Evolutionary conservation across 2,888 invertebrate species (phyloP).

Genomic region (Idaea straminata): DNA sequence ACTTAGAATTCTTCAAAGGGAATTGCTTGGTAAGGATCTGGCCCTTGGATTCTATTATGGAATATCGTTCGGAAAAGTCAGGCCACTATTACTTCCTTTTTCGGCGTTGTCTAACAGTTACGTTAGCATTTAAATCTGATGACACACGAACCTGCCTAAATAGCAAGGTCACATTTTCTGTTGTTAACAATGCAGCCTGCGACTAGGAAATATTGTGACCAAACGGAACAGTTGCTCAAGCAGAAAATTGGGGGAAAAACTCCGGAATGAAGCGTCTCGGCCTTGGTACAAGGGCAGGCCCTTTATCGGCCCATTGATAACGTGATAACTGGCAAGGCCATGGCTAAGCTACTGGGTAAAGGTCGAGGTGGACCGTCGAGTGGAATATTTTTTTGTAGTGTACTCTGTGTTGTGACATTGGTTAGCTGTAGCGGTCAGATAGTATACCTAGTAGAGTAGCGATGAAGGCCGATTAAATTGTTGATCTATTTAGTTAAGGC

Average conservation of each 20-base stretch:
- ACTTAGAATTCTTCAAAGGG: no score
- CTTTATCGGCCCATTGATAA: slow-evolving; percentile 65
- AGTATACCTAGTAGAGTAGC: slow-evolving; percentile 18
- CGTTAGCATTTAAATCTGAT: no score
- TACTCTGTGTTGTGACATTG: slow-evolving; percentile 27
- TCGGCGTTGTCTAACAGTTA: not conserved
- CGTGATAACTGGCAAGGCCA: slow-evolving; percentile 58
- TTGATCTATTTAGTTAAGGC: not conserved
- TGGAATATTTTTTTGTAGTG: slow-evolving; percentile 38
- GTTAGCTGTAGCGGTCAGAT: slow-evolving; percentile 16
- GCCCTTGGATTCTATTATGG: no score
- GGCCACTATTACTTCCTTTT: not conserved
- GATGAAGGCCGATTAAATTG: slow-evolving; percentile 18
- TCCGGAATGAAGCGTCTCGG: slow-evolving; percentile 44
- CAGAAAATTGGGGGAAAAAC: not conserved
- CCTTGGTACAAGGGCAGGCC: slow-evolving; percentile 66
- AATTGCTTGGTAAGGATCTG: no score
- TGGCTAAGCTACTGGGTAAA: slow-evolving; percentile 62
- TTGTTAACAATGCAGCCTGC: not conserved
- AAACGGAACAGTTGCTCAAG: not conserved
- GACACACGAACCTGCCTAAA: not conserved
- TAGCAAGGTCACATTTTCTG: not conserved
- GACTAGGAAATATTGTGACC: not conserved
- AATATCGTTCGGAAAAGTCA: not conserved
- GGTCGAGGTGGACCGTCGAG: slow-evolving; percentile 53